Percentiles rank a stretch among this genome's conserved stretches.
phyloP scores from a whole-genome alignment of 2,113 vertebrate genomes.

The Eurystomus gularis region DNA sequence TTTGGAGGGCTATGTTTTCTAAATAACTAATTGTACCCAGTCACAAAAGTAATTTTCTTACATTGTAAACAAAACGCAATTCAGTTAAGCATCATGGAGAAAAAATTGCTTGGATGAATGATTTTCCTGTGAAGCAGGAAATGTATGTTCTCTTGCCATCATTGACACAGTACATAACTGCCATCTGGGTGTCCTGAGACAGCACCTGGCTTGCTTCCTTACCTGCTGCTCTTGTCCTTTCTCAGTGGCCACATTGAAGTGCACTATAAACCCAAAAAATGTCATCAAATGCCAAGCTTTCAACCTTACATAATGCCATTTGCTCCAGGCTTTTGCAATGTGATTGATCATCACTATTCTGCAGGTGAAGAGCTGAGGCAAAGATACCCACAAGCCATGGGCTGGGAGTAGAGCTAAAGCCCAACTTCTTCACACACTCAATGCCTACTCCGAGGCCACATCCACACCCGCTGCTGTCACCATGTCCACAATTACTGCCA shows the following conservation, averaged over 20 bases:
- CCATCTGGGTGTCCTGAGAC: not conserved
- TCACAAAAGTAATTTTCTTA: not conserved
- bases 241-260: not conserved
- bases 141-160: not conserved
- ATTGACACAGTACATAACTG: not conserved
- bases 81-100: not conserved
- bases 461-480: not conserved
- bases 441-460: not conserved
- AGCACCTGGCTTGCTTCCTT: not conserved
- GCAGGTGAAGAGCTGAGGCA: not conserved
- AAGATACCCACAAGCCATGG: fast-evolving
- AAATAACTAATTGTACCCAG: not conserved
- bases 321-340: not conserved
- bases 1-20: not conserved
- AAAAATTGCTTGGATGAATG: not conserved
- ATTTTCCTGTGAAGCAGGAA: constrained; percentile 4
- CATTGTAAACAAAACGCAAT: not conserved
- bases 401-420: not conserved
- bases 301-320: not conserved
- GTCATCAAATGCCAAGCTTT: not conserved
- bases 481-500: not conserved
- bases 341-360: not conserved
- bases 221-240: not conserved
- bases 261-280: not conserved
- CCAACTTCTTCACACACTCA: not conserved